Conservation (phyloP, 2,888 invertebrate species). For the Ethmia dodecea region DNA sequence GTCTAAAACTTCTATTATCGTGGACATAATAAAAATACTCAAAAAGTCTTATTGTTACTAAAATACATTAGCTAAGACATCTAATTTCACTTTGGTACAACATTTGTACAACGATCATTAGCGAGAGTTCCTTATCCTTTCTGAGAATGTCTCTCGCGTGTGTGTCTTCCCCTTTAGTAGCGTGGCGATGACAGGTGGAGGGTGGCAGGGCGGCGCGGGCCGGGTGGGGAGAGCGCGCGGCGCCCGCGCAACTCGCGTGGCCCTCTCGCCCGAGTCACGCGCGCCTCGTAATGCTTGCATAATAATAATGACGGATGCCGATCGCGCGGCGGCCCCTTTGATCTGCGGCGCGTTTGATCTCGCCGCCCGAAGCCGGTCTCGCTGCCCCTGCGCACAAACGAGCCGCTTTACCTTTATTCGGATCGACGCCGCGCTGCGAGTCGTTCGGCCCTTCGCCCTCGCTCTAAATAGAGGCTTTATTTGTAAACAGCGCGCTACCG, state of each 20-base stretch:
- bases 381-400: conserved; percentile 72
- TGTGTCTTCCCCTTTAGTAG: too few relatives aligned
- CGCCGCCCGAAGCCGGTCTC: conserved; percentile 70
- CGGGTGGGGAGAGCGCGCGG: conserved; percentile 27
- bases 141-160: too few relatives aligned
- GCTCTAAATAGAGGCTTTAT: conserved; percentile 74
- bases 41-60: too few relatives aligned
- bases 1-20: too few relatives aligned
- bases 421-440: conserved; percentile 66
- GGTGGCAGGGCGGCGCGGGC: conserved; percentile 27
- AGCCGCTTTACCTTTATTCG: conserved; percentile 74
- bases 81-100: too few relatives aligned
- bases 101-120: too few relatives aligned
- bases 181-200: conserved; percentile 46
- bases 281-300: conserved; percentile 78
- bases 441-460: conserved; percentile 70
- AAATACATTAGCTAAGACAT: too few relatives aligned
- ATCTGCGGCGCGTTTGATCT: conserved; percentile 74
- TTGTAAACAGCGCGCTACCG: conserved; percentile 74
- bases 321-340: conserved; percentile 77
- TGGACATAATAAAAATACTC: too few relatives aligned
- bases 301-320: conserved; percentile 79
- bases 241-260: conserved; percentile 73
- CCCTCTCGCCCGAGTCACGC: conserved; percentile 75
- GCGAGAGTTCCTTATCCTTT: too few relatives aligned